phyloP scores from a whole-genome alignment of 2,113 vertebrate species.

The Bolborhynchus lineola region DNA sequence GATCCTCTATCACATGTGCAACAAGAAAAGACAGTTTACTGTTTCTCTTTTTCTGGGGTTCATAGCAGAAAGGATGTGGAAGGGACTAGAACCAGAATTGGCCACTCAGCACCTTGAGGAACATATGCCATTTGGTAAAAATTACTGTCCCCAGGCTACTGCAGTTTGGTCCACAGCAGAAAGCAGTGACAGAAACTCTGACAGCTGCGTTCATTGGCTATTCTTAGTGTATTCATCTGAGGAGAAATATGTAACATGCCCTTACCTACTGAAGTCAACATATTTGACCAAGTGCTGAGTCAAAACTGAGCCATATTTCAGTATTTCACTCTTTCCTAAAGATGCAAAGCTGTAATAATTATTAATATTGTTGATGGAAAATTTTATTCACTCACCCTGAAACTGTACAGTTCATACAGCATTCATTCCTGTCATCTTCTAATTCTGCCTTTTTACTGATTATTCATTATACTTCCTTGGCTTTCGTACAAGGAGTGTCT shows the following conservation, averaged over 20 bases:
- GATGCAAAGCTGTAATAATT: not conserved
- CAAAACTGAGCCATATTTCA: not conserved
- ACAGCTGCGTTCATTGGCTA: not conserved
- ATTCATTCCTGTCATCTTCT: not conserved
- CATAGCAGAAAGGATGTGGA: not conserved
- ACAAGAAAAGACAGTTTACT: not conserved
- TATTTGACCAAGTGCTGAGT: not conserved
- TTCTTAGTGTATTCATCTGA: not conserved
- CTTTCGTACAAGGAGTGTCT: not conserved
- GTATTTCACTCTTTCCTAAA: not conserved
- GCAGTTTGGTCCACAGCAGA: not conserved
- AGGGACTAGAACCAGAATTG: not conserved
- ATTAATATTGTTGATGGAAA: not conserved
- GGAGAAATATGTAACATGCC: not conserved
- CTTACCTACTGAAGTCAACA: not conserved
- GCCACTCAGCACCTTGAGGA: not conserved
- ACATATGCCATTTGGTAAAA: not conserved
- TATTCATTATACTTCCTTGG: not conserved
- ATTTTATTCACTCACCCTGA: not conserved
- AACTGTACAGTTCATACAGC: not conserved
- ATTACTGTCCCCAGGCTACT: not conserved
- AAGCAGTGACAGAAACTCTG: not conserved
- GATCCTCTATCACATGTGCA: not conserved
- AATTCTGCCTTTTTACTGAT: not conserved
- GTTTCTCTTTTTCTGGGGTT: not conserved